Conservation (phyloP, 2,113 vertebrate species). For the Triplophysa rosa region DNA sequence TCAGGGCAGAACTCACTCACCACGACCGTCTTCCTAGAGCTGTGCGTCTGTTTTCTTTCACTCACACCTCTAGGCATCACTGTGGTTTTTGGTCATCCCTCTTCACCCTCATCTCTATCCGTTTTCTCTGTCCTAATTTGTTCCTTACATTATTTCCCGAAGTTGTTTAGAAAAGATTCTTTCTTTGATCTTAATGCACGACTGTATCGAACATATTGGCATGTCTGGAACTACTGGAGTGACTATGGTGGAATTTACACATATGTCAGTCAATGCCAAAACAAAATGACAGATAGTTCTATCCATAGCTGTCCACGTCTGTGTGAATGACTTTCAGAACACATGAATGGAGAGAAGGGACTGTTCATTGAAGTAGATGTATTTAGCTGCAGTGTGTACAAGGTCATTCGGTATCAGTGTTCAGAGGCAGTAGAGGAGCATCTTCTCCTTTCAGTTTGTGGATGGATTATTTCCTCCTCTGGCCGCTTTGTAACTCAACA, state of each 20-base stretch:
- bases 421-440: neutral
- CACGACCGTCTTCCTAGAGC: neutral
- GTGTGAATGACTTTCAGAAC: no score
- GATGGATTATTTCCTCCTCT: neutral
- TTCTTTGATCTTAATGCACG: constrained; percentile 33
- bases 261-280: no score
- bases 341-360: neutral
- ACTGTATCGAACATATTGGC: no score
- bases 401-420: neutral
- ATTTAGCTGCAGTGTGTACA: neutral
- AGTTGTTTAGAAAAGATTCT: constrained; percentile 47
- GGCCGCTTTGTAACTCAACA: neutral
- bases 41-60: neutral
- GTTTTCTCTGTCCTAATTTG: constrained; percentile 48
- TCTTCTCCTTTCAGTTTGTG: neutral
- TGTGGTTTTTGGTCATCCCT: neutral
- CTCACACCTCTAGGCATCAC: neutral
- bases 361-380: neutral
- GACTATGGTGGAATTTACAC: no score
- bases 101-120: constrained; percentile 42
- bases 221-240: no score
- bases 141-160: neutral
- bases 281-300: no score
- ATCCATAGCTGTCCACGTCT: no score
- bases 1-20: constrained; percentile 11